Evolutionary conservation across 2,113 vertebrate genomes (phyloP), one percentile per base, ranked within the genome.

Genomic region (Tautogolabrus adspersus): DNA sequence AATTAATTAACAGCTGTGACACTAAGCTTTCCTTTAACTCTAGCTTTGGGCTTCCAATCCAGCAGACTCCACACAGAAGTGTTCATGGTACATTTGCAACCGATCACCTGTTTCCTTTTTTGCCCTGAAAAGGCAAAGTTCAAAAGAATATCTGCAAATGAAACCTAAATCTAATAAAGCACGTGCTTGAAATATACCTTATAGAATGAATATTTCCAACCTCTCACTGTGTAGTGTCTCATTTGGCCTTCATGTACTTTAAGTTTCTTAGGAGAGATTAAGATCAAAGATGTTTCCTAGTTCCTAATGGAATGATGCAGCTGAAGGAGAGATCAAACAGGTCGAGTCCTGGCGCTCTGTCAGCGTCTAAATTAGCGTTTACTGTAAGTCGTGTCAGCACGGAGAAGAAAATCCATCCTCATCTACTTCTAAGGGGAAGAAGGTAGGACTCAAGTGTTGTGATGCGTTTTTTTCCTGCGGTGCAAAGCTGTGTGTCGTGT

Each of bases 271-370:
- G 16, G 8, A 75, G 13, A 64, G 65, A 75, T 69, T 46, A 13
- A 19, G 49, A 68, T 62, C 64, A 74, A 68, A 68, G 78, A 26
- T 78, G 7, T 21, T 61, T 54, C 8, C 0, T 64, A 59, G 54
- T 63, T 69, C 22, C 47, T 65, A 81, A 46, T 70, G 79, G 23
- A 75, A 57, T 6, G 66, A 56, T 56, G n/a, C 40, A 16, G 19
- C 44, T 79, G 46, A 70, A 49, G 8, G 3, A 15, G 19, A 69
- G 54, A 71, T 75, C 72, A 72, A 55, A 79, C 62, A 67, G 62
- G 56, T 72, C 47, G 30, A 56, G 59, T 60, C 22, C 51, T 60
- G 46, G 42, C 13, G 11, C 42, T 69, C 60, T 75, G 78, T 51
- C 40, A 15, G 47, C 22, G 34, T 57, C 16, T 21, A 69, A 63